These are phyloP conservation scores for Alcis repandata DNA, from an alignment of 2,888 invertebrate species.

Conservation along the genomic window DNA sequence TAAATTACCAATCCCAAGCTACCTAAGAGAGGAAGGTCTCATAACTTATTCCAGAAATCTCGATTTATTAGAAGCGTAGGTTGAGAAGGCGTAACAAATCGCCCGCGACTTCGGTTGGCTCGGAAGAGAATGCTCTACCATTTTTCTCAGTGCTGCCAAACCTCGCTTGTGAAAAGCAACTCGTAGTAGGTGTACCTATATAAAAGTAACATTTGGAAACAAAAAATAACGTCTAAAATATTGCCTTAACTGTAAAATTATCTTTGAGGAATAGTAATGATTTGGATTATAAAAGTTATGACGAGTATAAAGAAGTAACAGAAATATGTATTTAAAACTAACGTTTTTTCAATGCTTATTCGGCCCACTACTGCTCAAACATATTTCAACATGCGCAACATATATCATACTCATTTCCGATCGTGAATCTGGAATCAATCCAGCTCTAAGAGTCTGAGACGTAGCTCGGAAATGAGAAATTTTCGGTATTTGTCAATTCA, in stretches of 20 bases:
- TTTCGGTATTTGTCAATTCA: conserved; percentile 22
- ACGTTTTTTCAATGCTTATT: not conserved
- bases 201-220: too few relatives aligned
- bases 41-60: conserved; percentile 10
- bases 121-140: not conserved
- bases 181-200: too few relatives aligned
- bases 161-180: too few relatives aligned
- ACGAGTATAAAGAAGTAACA: too few relatives aligned
- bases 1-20: not conserved
- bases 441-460: not conserved
- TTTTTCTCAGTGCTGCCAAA: too few relatives aligned
- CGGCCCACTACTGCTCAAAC: not conserved
- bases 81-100: conserved; percentile 11
- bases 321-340: too few relatives aligned
- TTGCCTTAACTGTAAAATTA: too few relatives aligned
- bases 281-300: too few relatives aligned
- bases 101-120: not conserved
- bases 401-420: not conserved
- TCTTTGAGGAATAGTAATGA: too few relatives aligned
- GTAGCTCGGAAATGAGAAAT: conserved; percentile 13
- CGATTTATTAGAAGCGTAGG: conserved; percentile 8
- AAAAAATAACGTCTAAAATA: too few relatives aligned
- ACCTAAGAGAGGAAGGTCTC: not conserved
- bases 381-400: not conserved
- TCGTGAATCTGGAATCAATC: conserved; percentile 8